Evolutionary conservation across 2,113 vertebrate genomes (phyloP).

Genomic region (Phoxinus phoxinus): DNA sequence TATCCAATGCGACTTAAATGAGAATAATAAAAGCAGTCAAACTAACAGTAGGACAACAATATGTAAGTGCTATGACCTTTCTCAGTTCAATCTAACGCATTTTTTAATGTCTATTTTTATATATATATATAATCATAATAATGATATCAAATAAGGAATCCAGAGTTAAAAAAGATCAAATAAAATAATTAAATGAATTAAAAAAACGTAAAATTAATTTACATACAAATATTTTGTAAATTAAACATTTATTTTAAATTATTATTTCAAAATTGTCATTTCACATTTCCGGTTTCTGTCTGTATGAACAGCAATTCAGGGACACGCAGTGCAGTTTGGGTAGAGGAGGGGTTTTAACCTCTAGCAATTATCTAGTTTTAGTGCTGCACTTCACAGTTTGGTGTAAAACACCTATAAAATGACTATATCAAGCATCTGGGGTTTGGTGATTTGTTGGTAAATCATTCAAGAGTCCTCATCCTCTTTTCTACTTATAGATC

Average conservation of each 20-base stretch:
- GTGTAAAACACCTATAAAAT: slow-evolving; percentile 31
- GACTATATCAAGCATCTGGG: slow-evolving; percentile 19
- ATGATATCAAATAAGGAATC: neutral
- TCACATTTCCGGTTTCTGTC: neutral
- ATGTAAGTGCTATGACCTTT: too few species aligned
- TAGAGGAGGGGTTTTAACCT: slow-evolving; percentile 2
- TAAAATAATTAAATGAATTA: neutral
- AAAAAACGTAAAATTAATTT: neutral
- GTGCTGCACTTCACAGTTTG: slow-evolving; percentile 7
- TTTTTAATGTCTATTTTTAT: too few species aligned
- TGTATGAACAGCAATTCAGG: neutral
- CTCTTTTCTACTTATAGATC: slow-evolving; percentile 13
- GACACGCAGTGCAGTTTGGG: neutral
- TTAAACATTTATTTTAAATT: too few species aligned
- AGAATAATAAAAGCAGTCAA: too few species aligned
- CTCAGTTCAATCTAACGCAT: too few species aligned
- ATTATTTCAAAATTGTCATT: neutral
- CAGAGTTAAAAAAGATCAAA: neutral
- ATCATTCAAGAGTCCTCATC: slow-evolving; percentile 25
- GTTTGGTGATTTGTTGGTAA: slow-evolving; percentile 32
- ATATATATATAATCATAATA: too few species aligned
- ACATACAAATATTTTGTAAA: neutral
- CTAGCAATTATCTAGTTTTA: slow-evolving; percentile 27
- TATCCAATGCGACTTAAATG: too few species aligned
- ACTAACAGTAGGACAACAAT: too few species aligned